These are phyloP conservation scores for Formicarius rufipectus DNA, from an alignment of 2,113 vertebrate species.

Conservation along the genomic window DNA sequence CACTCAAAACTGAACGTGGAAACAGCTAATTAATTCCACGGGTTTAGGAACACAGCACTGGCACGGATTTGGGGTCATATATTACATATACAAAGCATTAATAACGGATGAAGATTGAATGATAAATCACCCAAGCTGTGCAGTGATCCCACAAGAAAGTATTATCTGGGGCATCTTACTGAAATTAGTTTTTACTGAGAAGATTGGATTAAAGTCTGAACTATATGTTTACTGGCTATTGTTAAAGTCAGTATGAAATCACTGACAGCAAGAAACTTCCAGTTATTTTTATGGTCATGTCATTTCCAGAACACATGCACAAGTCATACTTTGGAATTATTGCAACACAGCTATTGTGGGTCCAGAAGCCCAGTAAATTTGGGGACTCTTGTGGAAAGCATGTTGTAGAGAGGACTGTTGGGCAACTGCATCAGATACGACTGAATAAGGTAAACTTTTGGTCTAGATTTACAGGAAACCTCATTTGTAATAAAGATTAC, in stretches of 20 bases:
- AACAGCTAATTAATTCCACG: constrained; percentile 33
- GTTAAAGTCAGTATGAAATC: constrained; percentile 32
- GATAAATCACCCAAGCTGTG: constrained; percentile 26
- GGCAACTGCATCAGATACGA: neutral
- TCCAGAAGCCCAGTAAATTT: constrained; percentile 5
- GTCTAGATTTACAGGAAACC: constrained; percentile 20
- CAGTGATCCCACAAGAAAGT: constrained; percentile 3
- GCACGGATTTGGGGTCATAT: neutral
- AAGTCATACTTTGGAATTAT: constrained; percentile 15
- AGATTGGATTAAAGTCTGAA: constrained; percentile 5
- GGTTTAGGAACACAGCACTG: neutral
- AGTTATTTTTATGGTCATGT: neutral
- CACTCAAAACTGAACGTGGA: neutral
- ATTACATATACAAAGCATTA: neutral
- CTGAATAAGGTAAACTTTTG: constrained; percentile 32
- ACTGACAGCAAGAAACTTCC: constrained; percentile 8
- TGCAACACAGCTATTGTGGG: neutral
- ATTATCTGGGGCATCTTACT: neutral
- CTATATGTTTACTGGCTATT: constrained; percentile 16
- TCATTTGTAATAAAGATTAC: neutral
- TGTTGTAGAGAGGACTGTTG: neutral
- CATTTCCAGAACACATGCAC: constrained; percentile 23
- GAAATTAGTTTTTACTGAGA: constrained; percentile 11
- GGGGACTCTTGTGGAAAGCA: neutral
- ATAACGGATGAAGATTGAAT: constrained; percentile 13